phyloP scores from a whole-genome alignment of 2,797 vertebrate species.

The Vireo griseus region DNA sequence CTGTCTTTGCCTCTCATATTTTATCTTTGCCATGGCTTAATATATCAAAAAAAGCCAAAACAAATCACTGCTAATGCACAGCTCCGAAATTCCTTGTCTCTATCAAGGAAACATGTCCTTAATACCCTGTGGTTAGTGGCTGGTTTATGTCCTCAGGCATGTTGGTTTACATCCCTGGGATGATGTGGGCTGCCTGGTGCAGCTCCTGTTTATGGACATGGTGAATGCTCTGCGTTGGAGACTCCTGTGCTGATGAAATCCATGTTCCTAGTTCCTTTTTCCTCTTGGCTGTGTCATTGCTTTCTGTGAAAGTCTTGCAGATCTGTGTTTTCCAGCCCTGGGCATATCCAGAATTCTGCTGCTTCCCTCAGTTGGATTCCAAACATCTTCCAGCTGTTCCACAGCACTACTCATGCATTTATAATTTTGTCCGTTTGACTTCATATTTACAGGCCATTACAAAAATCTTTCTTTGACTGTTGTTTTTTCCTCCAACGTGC shows the following conservation, averaged over 20 bases:
- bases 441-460: background rate
- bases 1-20: fast-evolving
- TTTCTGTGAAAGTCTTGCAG: background rate
- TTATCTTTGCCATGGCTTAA: background rate
- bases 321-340: background rate
- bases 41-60: background rate
- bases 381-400: background rate
- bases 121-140: background rate
- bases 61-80: background rate
- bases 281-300: background rate
- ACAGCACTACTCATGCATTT: background rate
- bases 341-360: fast-evolving
- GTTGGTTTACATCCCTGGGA: background rate
- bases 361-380: background rate
- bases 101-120: background rate
- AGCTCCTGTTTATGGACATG: background rate
- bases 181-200: background rate
- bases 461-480: background rate
- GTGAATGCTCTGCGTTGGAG: background rate
- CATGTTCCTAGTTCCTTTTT: background rate
- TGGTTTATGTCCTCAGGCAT: background rate
- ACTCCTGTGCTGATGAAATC: background rate
- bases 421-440: background rate
- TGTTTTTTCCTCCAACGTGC: background rate
- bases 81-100: background rate